Evolutionary conservation across 2,797 vertebrate species (phyloP), one percentile per base, ranked within the genome.

Genomic region (Semotilus atromaculatus): DNA sequence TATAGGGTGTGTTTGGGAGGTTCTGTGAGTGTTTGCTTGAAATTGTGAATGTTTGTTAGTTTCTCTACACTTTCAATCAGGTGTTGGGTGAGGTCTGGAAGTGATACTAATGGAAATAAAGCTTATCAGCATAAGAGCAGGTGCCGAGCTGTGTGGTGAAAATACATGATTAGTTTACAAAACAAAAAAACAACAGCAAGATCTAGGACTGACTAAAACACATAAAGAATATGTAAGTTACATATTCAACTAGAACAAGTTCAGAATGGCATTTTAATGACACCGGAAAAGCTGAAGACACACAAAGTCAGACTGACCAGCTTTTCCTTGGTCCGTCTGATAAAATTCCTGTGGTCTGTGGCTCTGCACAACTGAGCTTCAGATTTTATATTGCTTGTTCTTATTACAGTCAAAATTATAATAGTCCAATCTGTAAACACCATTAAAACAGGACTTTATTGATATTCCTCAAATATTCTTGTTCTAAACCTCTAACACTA

Each of bases 91-190:
- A 83, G 34, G 51, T 80, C 60, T 75, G 45, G 45, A 58, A 58
- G 23, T 38, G 21, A 66, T 40, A 66, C 62, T 68, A 40, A 83
- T 68, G 73, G 62, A 58, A 83, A 83, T 31, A 23, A 68, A 55
- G 45, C 60, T 83, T 77, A 77, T 77, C 73, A 43, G 45, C 21
- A 18, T 76, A 53, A 43, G 48, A 76, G 62, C 82, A 83, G 82
- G 73, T 83, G 82, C 53, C 2, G 3, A 40, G 18, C 45, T 67
- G 31, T 83, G 82, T 43, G 62, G 82, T 83, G 23, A 75, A 74
- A 83, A 66, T 7, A 8, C 29, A 31, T 31, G 11, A 66, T 36
- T 53, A 8, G 31, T 75, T 26, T 29, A 21, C 23, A 67, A 31
- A n/a, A 53, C 19, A 9, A 31, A 80, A 5, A 23, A 45, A 78